Evolutionary conservation across 2,113 vertebrate genomes (phyloP).

Genomic region (Willisornis vidua): DNA sequence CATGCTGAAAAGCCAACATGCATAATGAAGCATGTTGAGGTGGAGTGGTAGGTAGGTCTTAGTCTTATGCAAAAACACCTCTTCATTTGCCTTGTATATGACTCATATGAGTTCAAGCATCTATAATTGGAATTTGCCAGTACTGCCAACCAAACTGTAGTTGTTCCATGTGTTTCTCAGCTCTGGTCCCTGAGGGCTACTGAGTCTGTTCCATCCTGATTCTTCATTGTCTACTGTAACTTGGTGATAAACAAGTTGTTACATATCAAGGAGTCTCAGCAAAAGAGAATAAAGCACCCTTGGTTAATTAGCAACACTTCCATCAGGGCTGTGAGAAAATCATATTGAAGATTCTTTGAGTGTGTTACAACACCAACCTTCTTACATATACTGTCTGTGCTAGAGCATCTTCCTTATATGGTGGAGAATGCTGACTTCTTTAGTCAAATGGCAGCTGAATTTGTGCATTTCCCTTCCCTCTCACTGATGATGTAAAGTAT

Average conservation of each 20-base stretch:
- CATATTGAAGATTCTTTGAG: neutral
- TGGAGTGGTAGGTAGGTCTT: neutral
- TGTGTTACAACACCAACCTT: neutral
- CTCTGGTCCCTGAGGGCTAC: neutral
- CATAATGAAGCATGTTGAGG: neutral
- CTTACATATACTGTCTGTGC: neutral
- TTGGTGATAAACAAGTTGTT: neutral
- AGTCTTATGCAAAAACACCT: neutral
- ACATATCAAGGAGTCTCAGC: neutral
- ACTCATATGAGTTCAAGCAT: neutral
- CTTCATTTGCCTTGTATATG: neutral
- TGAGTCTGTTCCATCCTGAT: neutral
- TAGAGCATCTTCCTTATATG: neutral
- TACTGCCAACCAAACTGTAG: neutral
- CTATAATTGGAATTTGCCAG: neutral
- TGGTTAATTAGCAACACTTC: neutral
- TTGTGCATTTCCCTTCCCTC: neutral
- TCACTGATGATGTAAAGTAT: neutral
- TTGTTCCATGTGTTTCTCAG: neutral
- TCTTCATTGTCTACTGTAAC: neutral
- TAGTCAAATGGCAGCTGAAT: neutral
- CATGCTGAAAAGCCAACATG: neutral
- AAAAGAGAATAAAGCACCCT: neutral
- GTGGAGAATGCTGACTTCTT: neutral
- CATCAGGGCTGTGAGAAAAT: neutral